Percentiles rank a stretch among this genome's conserved stretches.
Evolutionary conservation across 2,888 invertebrate genomes (phyloP).

Genomic region (Serrognathus titanus): DNA sequence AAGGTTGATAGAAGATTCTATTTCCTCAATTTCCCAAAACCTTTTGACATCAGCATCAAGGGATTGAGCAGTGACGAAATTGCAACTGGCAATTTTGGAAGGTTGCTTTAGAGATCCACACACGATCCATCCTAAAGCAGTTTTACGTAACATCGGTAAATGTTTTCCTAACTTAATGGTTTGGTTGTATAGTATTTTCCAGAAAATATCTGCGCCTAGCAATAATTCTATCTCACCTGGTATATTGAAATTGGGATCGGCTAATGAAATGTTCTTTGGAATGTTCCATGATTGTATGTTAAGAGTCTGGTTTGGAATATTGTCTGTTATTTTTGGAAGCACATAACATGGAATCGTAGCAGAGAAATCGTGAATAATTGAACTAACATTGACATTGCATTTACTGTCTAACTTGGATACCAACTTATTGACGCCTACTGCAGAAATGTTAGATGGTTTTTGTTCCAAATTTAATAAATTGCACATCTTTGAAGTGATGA

Average conservation of each 20-base stretch:
- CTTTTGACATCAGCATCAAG: too few species aligned
- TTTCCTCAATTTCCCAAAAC: neutral
- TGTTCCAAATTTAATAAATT: slow-evolving; percentile 6
- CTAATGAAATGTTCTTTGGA: slow-evolving; percentile 2
- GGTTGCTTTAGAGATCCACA: neutral
- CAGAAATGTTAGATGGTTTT: slow-evolving; percentile 7
- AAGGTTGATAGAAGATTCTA: too few species aligned
- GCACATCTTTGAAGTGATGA: slow-evolving; percentile 13
- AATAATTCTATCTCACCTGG: neutral
- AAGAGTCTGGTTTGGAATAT: neutral
- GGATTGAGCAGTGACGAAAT: too few species aligned
- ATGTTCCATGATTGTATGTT: slow-evolving; percentile 3
- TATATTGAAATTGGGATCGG: neutral
- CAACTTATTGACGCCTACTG: slow-evolving; percentile 15
- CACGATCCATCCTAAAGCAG: slow-evolving; percentile 1
- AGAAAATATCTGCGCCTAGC: neutral
- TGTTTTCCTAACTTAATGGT: too few species aligned
- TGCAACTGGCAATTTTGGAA: too few species aligned
- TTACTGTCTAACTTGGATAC: slow-evolving; percentile 4
- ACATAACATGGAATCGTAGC: slow-evolving; percentile 9
- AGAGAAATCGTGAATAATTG: slow-evolving; percentile 9
- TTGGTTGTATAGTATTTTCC: too few species aligned
- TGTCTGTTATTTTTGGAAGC: slow-evolving; percentile 14
- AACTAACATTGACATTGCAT: slow-evolving; percentile 7
- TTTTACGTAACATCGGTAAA: neutral